These are phyloP conservation scores for Drosophila oshimai DNA, from an alignment of 1,140 invertebrate genomes.

Conservation along the genomic window DNA sequence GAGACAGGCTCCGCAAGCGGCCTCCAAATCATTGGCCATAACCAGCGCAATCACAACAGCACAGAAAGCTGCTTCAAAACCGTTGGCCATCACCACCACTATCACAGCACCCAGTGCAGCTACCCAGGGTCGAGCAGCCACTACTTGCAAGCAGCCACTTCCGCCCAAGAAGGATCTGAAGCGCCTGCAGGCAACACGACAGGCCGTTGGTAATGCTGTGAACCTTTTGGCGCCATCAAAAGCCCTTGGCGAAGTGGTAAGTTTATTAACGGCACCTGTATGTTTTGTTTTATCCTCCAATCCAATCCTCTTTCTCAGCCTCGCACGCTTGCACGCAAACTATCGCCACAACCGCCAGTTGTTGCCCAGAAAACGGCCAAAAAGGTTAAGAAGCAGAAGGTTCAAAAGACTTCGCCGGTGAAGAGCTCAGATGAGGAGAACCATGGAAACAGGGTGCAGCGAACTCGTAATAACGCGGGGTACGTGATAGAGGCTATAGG, in stretches of 20 bases:
- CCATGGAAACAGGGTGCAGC: conserved; percentile 2
- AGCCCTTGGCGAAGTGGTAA: conserved; percentile 14
- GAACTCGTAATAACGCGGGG: conserved; percentile 53
- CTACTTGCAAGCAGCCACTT: neutral
- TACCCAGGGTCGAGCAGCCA: neutral
- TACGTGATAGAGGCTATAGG: conserved; percentile 27
- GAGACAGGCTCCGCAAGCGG: neutral
- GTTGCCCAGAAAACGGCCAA: neutral
- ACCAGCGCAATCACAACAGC: too few relatives aligned
- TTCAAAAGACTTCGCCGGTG: conserved; percentile 15
- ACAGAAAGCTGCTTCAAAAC: neutral
- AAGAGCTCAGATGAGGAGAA: conserved; percentile 71
- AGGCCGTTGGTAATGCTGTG: conserved; percentile 48
- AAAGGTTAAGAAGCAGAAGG: conserved; percentile 15
- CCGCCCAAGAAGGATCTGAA: conserved; percentile 43
- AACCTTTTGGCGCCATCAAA: conserved; percentile 17
- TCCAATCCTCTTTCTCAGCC: too few relatives aligned
- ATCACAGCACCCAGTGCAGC: too few relatives aligned
- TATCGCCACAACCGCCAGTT: conserved; percentile 26
- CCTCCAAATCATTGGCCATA: neutral
- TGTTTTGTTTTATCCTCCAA: neutral
- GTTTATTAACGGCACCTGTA: neutral
- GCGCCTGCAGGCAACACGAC: conserved; percentile 44
- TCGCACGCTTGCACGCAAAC: conserved; percentile 39
- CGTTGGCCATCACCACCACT: neutral